Base-by-base conservation (phyloP, 2,113 vertebrate genomes). In the Terrapene triunguis region DNA sequence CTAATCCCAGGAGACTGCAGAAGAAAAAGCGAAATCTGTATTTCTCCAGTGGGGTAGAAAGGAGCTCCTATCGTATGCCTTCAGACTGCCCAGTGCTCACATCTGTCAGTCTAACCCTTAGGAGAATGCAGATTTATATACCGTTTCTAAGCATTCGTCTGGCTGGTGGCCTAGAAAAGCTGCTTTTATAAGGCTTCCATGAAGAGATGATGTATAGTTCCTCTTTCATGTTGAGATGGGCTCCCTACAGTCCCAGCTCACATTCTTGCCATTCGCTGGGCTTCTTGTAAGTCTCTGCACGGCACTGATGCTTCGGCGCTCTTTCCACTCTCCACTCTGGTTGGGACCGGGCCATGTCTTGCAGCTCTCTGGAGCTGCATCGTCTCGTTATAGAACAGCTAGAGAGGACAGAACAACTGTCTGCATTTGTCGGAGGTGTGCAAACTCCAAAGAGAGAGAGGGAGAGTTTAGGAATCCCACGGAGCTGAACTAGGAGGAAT, bases 161-260 rank as follows among this genome's bases (percentile, higher is more conserved):
- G 79, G 4, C 27, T n/a, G 0, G 0, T 69, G 55, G 16, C 10
- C 55, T 51, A 27, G 44, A 10, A 84, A 95, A 12, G 29, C n/a
- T 21, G 92, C 55, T 22, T 62, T 88, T 25, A 35, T 22, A 69
- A 21, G 21, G 3, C 6, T 87, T 32, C 44, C 3, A 0, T 22
- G 44, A 32, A 53, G n/a, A 92, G 85, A 47, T 0, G 0, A 38
- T 0, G 22, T 44, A 10, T 0, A 1, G 51, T 38, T 82, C 13
- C 69, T 21, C 62, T 35, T 27, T 78, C 69, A 35, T 51, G 4
- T 0, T 0, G 50, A 80, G 48, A 8, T 74, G n/a, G 55, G 82
- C 50, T 87, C n/a, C 51, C 62, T 69, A 69, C 62, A 69, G 62
- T n/a, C 35, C 35, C 81, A 80, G 8, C 12, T 74, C 55, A 35